These are phyloP conservation scores for Bombus vancouverensis DNA, from an alignment of 1,140 invertebrate species.

Conservation along the genomic window DNA sequence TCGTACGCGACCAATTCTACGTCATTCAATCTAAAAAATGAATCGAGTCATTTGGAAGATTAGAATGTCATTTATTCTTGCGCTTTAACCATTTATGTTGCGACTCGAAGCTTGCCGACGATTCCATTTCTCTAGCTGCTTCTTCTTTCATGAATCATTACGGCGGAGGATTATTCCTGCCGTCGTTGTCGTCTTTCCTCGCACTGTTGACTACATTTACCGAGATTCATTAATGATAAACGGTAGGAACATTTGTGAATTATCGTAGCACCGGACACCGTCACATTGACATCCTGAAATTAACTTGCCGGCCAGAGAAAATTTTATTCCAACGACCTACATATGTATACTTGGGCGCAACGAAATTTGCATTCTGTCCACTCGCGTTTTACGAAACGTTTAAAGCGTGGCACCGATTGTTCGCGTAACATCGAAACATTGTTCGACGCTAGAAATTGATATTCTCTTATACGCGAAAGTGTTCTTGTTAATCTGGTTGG, in stretches of 20 bases:
- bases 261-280: not conserved
- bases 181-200: slow-evolving; percentile 3
- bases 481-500: slow-evolving; percentile 7
- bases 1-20: not conserved
- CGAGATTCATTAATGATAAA: slow-evolving; percentile 43
- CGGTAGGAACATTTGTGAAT: not conserved
- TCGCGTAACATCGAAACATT: not conserved
- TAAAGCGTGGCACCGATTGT: not conserved
- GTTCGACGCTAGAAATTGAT: not conserved
- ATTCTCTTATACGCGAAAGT: not conserved
- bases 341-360: not conserved
- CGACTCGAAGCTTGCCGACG: slow-evolving; percentile 25
- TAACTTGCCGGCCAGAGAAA: not conserved
- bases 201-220: not conserved
- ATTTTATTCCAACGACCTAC: slow-evolving; percentile 7
- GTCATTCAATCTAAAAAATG: not conserved
- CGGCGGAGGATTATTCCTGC: not conserved
- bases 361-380: slow-evolving; percentile 6
- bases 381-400: not conserved
- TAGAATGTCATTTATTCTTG: slow-evolving; percentile 9
- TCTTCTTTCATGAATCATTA: slow-evolving; percentile 35
- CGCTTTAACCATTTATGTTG: not conserved
- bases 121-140: slow-evolving; percentile 23
- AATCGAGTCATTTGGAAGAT: slow-evolving; percentile 20
- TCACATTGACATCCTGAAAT: slow-evolving; percentile 18